phyloP scores from a whole-genome alignment of 1,140 invertebrate species.

The Zaprionus africanus region DNA sequence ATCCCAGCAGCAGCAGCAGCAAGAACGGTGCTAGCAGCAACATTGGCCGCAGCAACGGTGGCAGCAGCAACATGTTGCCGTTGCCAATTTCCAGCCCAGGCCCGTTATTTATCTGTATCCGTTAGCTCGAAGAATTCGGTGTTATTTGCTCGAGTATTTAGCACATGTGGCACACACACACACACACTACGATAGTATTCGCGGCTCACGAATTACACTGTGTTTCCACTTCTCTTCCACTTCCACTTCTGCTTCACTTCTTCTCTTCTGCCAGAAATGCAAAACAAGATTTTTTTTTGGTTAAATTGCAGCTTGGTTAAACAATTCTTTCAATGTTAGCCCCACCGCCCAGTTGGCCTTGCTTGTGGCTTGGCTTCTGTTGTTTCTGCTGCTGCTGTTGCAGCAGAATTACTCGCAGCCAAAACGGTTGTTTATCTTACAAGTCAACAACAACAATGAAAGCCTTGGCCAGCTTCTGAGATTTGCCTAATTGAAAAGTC shows the following conservation, averaged over 20 bases:
- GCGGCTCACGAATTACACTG: slow-evolving; percentile 16
- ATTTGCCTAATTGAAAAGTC: slow-evolving; percentile 36
- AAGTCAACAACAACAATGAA: not conserved
- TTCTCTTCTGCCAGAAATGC: slow-evolving; percentile 43
- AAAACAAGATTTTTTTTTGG: slow-evolving; percentile 45
- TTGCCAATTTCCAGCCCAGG: slow-evolving; percentile 65
- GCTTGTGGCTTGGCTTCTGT: slow-evolving; percentile 4
- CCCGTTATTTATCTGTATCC: slow-evolving; percentile 67
- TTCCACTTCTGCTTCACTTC: not conserved
- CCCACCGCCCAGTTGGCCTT: slow-evolving; percentile 60
- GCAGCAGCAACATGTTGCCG: slow-evolving; percentile 73
- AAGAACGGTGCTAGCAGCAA: slow-evolving; percentile 33
- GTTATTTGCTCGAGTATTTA: slow-evolving; percentile 68
- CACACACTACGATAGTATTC: not conserved
- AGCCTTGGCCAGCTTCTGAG: slow-evolving; percentile 17
- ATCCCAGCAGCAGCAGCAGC: slow-evolving; percentile 33
- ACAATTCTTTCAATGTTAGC: slow-evolving; percentile 66
- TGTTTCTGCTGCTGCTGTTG: slow-evolving; percentile 8
- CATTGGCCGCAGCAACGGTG: slow-evolving; percentile 24
- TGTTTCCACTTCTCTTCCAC: not conserved
- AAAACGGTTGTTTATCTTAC: slow-evolving; percentile 23
- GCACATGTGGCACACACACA: slow-evolving; percentile 61
- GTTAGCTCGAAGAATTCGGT: slow-evolving; percentile 62
- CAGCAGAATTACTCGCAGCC: slow-evolving; percentile 24
- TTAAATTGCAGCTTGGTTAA: slow-evolving; percentile 24